A percentile compares a stretch with the other conserved stretches of the same genome.
Evolutionary conservation across 2,797 vertebrate species (phyloP).

Genomic region (Oreochromis grahami): DNA sequence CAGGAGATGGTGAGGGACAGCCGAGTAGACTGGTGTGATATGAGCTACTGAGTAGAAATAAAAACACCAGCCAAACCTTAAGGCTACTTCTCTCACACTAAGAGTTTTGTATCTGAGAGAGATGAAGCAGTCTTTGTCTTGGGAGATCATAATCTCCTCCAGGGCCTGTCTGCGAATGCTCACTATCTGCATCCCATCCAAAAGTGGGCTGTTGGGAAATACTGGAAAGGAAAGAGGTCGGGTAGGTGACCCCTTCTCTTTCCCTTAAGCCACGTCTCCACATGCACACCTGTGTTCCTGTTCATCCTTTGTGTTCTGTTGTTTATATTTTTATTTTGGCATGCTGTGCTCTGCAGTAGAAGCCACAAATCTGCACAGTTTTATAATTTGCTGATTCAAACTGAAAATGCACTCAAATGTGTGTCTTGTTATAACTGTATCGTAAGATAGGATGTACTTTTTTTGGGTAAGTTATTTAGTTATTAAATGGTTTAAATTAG

Average conservation of each 20-base stretch:
- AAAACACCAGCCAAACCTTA: slow-evolving; percentile 36
- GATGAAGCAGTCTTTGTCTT: slow-evolving; percentile 27
- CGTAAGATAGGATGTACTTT: not conserved
- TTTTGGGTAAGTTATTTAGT: not conserved
- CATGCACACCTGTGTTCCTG: slow-evolving; percentile 31
- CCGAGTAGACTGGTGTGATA: not conserved
- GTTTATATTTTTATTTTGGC: not conserved
- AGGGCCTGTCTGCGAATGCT: slow-evolving; percentile 40
- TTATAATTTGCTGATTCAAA: not conserved
- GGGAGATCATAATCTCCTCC: slow-evolving; percentile 25
- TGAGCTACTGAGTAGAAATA: slow-evolving; percentile 29
- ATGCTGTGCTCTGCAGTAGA: not conserved
- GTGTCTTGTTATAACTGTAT: not conserved
- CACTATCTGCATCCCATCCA: not conserved
- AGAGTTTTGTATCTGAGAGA: slow-evolving; percentile 6
- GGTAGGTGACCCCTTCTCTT: slow-evolving; percentile 14
- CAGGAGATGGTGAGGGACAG: not conserved
- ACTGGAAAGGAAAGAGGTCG: slow-evolving; percentile 5
- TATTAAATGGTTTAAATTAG: not conserved
- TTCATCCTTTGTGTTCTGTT: slow-evolving; percentile 28
- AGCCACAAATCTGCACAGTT: not conserved
- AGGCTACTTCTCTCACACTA: not conserved
- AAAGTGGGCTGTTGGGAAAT: slow-evolving; percentile 7
- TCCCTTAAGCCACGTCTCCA: slow-evolving; percentile 15
- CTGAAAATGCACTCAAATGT: not conserved